These are phyloP conservation scores for Amphiura filiformis DNA, from an alignment of 35 echinoderm and acorn worm species.

Conservation along the genomic window DNA sequence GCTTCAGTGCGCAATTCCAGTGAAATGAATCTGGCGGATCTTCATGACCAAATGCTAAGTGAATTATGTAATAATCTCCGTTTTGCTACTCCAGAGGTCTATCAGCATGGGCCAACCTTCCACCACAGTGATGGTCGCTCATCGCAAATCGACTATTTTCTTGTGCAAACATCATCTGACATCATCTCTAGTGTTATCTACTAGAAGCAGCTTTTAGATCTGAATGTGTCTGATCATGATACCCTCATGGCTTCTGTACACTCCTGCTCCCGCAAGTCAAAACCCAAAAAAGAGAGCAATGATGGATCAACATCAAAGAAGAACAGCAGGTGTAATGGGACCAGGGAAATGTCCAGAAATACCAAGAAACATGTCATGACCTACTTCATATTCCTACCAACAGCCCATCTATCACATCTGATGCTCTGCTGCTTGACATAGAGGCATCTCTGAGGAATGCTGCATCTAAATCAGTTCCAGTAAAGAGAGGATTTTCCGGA, in stretches of 20 bases:
- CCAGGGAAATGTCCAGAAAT: neutral
- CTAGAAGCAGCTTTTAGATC: neutral
- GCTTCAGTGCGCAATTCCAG: neutral
- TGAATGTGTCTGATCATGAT: neutral
- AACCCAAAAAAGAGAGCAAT: neutral
- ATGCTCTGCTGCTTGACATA: neutral
- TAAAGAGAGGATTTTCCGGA: neutral
- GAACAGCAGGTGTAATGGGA: too few species aligned
- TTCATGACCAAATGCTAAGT: neutral
- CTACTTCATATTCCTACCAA: neutral
- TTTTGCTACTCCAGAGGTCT: neutral
- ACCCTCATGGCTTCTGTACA: neutral
- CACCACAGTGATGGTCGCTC: neutral
- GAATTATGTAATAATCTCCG: neutral
- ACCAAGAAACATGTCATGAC: neutral
- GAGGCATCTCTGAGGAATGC: neutral
- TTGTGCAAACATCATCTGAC: neutral
- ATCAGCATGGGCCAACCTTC: neutral
- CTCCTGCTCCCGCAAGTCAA: neutral
- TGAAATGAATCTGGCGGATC: neutral
- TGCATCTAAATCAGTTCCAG: neutral
- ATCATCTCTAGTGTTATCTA: neutral
- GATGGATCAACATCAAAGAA: neutral
- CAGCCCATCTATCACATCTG: neutral
- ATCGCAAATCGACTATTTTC: neutral